Evolutionary conservation across 2,113 vertebrate genomes (phyloP).

Genomic region (Pteropus alecto): DNA sequence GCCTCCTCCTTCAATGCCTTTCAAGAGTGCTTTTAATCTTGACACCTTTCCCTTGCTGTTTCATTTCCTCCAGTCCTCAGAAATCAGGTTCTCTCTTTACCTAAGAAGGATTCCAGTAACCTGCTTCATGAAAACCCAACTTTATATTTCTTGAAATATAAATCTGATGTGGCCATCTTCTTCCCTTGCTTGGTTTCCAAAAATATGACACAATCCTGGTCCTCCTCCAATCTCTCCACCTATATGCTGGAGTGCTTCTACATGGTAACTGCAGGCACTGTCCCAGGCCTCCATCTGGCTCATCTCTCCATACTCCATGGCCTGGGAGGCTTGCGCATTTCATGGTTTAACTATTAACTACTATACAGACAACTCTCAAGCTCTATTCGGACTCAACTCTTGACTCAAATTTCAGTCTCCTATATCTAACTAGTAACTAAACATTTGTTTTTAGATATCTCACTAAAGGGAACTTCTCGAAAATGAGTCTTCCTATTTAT

Average conservation of each 20-base stretch:
- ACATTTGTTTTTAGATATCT: not conserved
- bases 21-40: not conserved
- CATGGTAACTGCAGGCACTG: not conserved
- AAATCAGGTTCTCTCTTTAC: not conserved
- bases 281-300: conserved; percentile 30
- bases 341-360: conserved; percentile 23
- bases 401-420: not conserved
- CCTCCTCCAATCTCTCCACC: not conserved
- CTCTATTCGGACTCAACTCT: not conserved
- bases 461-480: not conserved
- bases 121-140: conserved; percentile 14
- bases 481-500: not conserved
- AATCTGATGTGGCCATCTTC: not conserved
- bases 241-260: not conserved
- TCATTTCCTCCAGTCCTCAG: not conserved
- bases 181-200: conserved; percentile 18
- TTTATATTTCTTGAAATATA: conserved; percentile 38
- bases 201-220: conserved; percentile 27
- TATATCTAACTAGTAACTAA: not conserved
- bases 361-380: not conserved
- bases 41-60: not conserved
- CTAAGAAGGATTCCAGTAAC: conserved; percentile 5
- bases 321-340: not conserved
- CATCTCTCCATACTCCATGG: not conserved
- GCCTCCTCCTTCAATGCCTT: not conserved